These are phyloP conservation scores for Sebastes vulpes DNA, from an alignment of 2,797 vertebrate genomes.

Conservation along the genomic window DNA sequence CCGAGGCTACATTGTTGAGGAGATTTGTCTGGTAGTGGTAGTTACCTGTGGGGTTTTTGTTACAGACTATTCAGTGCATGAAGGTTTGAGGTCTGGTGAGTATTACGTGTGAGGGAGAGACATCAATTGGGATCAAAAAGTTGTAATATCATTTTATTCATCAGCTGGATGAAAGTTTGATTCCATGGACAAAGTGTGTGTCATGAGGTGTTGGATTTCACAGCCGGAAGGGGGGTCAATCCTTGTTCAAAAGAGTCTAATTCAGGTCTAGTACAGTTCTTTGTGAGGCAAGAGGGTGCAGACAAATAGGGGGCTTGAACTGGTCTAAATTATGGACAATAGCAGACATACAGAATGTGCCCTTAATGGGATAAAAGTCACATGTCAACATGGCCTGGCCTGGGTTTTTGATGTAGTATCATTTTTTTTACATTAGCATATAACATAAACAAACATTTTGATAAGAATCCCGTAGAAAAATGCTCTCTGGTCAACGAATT, in stretches of 20 bases:
- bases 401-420: too few species aligned
- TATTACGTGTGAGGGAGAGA: neutral
- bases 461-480: too few species aligned
- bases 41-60: conserved; percentile 56
- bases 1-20: conserved; percentile 54
- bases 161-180: neutral
- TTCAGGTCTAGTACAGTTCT: neutral
- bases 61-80: conserved; percentile 45
- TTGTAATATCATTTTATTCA: neutral
- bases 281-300: neutral
- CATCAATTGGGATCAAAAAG: neutral
- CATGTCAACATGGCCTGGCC: too few species aligned
- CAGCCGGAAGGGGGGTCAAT: neutral
- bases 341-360: neutral
- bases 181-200: neutral
- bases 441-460: too few species aligned
- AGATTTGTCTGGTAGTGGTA: conserved; percentile 35
- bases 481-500: too few species aligned
- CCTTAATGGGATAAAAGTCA: too few species aligned
- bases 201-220: conserved; percentile 27
- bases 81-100: neutral
- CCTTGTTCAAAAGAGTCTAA: neutral
- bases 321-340: neutral
- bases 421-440: too few species aligned
- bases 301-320: neutral